phyloP scores from a whole-genome alignment of 2,888 invertebrate genomes.

The Lacanobia oleracea region DNA sequence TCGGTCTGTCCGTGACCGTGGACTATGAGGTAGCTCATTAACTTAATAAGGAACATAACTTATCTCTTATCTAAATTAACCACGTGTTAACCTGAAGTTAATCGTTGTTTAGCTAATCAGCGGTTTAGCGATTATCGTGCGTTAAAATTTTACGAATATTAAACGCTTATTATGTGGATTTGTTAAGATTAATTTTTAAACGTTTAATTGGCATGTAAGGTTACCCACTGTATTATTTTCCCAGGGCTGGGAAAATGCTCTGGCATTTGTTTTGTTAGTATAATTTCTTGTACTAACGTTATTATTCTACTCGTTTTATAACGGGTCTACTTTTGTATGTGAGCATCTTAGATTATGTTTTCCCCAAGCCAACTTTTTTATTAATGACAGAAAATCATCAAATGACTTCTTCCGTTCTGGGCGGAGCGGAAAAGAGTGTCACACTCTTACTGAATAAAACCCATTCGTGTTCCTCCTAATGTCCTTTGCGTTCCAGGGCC shows the following conservation, averaged over 20 bases:
- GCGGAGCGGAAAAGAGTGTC: no score
- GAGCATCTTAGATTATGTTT: no score
- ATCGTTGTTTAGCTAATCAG: constrained; percentile 48
- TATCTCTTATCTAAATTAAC: constrained; percentile 40
- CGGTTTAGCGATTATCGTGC: constrained; percentile 18
- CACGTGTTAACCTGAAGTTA: constrained; percentile 43
- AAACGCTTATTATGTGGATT: neutral
- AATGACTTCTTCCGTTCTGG: no score
- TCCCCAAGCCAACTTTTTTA: no score
- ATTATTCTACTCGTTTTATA: no score
- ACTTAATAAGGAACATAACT: constrained; percentile 37
- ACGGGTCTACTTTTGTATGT: no score
- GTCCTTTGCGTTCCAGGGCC: no score
- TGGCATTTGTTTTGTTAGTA: no score
- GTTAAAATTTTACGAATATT: constrained; percentile 19
- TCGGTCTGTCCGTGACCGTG: neutral
- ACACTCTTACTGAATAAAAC: no score
- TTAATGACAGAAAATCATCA: no score
- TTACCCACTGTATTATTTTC: neutral
- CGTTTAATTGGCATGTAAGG: neutral
- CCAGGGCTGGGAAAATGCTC: neutral
- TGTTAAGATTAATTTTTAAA: constrained; percentile 8
- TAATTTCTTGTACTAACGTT: no score
- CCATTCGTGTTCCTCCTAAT: no score
- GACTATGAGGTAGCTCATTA: constrained; percentile 14